Base-by-base conservation (phyloP, 2,797 vertebrate genomes). In the Merluccius polli region DNA sequence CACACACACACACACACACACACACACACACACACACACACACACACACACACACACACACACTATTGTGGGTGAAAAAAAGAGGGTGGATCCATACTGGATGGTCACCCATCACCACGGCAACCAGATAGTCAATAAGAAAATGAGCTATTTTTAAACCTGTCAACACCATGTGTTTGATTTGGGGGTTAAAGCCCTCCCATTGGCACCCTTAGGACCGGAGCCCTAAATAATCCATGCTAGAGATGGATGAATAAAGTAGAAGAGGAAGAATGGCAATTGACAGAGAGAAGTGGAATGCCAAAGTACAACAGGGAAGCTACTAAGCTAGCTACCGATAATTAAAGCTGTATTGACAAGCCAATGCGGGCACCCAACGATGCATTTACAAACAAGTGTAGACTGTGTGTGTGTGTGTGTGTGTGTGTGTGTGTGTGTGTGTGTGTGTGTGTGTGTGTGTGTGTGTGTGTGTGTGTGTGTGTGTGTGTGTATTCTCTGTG, bases 171-270 rank as follows among this genome's bases (percentile, higher is more conserved):
- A 78, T 77, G 74, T 72, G 78, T 83, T 84, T 63, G 86, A 91
- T 89, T 87, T 88, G 88, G 84, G 88, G 87, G 90, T 91, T 89
- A 89, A 79, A 81, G 75, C 82, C 68, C 85, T 81, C 82, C 67
- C 67, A 30, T 5, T 69, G 24, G 27, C 44, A 18, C 44, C n/a
- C 59, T 7, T 9, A 13, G 44, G 18, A 59, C 52, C 52, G 0
- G 52, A n/a, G 21, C 21, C 12, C n/a, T 9, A 15, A 69, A 31
- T 1, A 68, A 15, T 7, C 67, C 31, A 31, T 18, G 59, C 59
- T 65, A 27, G n/a, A 24, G 24, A 65, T 65, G 59, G 24, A 4
- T n/a, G 52, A 24, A 48, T 59, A 59, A n/a, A 8, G 21, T 4
- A 3, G 8, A 59, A 24, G 52, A 59, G 21, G 7, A 13, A 24